Base-by-base conservation (phyloP, 2,113 vertebrate genomes). In the Brachypodius melanocephalos region DNA sequence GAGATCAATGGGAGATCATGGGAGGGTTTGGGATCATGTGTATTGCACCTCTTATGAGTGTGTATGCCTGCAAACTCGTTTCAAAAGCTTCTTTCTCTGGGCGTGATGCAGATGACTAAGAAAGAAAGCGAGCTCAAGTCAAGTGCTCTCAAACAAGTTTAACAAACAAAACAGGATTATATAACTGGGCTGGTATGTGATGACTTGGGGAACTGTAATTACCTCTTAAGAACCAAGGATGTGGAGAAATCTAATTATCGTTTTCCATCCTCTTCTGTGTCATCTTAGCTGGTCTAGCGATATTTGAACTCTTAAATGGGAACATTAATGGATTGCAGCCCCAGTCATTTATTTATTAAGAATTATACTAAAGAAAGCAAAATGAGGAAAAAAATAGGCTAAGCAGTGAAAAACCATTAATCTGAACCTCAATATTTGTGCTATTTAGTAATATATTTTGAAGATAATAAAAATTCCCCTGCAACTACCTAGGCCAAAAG, bases 151-250 rank as follows among this genome's bases (percentile, higher is more conserved):
- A 91, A 97, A 96, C 95, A 89, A 95, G 96, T 96, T 93, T 73
- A 92, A 83, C 97, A 96, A 93, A 96, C 93, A 79, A 78, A 97
- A 93, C 97, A 59, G 77, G 95, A 40, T 96, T 92, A 84, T 91
- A 61, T 92, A 91, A 95, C 55, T 90, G 89, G 86, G 61, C 81
- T 89, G 91, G 91, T 93, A 85, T 79, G 82, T 51, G 71, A 74
- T 84, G 91, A 89, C 65, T 93, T 92, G 52, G 69, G 83, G 72
- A 94, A 57, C 61, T 81, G 69, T 85, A 89, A 84, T 96, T 93
- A 69, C 28, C 49, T 85, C 76, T 21, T 40, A 86, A 90, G 85
- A 90, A 54, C 52, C 58, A 93, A 89, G 54, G 78, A 82, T 17
- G 24, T 88, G 79, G 72, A 90, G 81, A 95, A 97, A 96, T 88